phyloP scores from a whole-genome alignment of 2,888 invertebrate species.

The Anarsia innoxiella region DNA sequence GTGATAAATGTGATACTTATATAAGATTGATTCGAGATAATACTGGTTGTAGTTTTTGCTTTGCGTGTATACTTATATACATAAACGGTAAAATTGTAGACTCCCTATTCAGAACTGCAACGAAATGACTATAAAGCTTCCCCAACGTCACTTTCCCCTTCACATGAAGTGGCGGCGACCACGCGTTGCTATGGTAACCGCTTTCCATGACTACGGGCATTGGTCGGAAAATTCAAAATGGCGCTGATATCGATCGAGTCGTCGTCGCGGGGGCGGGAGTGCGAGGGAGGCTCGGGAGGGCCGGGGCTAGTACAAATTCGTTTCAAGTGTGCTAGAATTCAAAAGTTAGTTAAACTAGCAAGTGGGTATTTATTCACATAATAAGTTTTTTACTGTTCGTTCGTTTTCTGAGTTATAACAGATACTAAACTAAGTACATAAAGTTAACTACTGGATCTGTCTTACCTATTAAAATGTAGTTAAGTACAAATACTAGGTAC shows the following conservation, averaged over 20 bases:
- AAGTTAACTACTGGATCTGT: too few species aligned
- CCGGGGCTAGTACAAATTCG: constrained; percentile 18
- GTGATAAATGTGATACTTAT: too few species aligned
- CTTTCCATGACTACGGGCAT: constrained; percentile 67
- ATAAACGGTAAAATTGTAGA: too few species aligned
- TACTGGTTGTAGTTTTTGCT: background rate
- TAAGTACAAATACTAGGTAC: too few species aligned
- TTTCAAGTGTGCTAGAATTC: constrained; percentile 5
- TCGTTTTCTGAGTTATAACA: too few species aligned
- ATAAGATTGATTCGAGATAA: too few species aligned
- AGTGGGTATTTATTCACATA: too few species aligned
- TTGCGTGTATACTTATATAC: background rate
- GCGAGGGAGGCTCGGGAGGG: constrained; percentile 29
- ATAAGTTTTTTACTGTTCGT: too few species aligned
- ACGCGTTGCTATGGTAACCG: constrained; percentile 54
- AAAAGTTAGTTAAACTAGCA: too few species aligned
- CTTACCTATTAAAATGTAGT: too few species aligned
- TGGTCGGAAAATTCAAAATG: constrained; percentile 75
- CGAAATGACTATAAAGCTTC: constrained; percentile 41
- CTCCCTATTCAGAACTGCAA: constrained; percentile 2
- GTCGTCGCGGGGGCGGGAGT: constrained; percentile 38
- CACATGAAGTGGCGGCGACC: constrained; percentile 29
- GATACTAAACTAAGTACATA: too few species aligned
- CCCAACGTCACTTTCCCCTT: constrained; percentile 66
- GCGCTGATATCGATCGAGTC: constrained; percentile 62